A percentile compares a stretch with the other conserved stretches of the same genome.
Evolutionary conservation across 2,888 invertebrate genomes (phyloP).

Genomic region (Acronicta leporina): DNA sequence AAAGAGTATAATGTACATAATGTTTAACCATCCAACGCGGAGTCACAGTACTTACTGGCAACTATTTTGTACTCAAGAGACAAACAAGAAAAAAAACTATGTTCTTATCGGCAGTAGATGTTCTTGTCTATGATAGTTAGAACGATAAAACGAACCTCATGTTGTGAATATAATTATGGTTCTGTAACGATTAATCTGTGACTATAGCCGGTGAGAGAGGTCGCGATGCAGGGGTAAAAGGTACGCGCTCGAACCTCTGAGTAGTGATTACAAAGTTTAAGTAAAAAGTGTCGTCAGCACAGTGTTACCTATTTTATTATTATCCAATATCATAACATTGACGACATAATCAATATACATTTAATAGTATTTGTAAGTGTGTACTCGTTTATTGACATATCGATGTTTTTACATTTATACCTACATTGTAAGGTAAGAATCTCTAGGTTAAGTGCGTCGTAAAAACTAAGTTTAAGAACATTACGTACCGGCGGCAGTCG

Average conservation of each 20-base stretch:
- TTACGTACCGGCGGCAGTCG: not conserved
- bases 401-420: slow-evolving; percentile 65
- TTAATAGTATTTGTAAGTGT: slow-evolving; percentile 11
- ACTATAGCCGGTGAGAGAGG: too few species aligned
- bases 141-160: too few species aligned
- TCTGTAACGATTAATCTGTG: too few species aligned
- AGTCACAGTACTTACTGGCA: slow-evolving; percentile 2
- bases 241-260: too few species aligned
- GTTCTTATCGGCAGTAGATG: too few species aligned
- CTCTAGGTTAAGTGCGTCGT: slow-evolving; percentile 18
- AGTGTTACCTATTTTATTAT: not conserved
- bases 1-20: not conserved
- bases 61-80: too few species aligned
- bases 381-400: slow-evolving; percentile 42
- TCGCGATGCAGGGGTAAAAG: too few species aligned
- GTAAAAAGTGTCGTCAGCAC: not conserved
- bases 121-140: too few species aligned
- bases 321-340: not conserved
- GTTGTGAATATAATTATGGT: too few species aligned
- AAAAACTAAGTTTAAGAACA: slow-evolving; percentile 2
- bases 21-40: not conserved
- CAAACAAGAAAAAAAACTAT: too few species aligned
- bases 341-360: slow-evolving; percentile 1
- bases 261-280: not conserved
- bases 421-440: slow-evolving; percentile 62